Percentiles rank a stretch among this genome's conserved stretches.
phyloP scores from a whole-genome alignment of 2,888 invertebrate genomes.

The Sphinx pinastri region DNA sequence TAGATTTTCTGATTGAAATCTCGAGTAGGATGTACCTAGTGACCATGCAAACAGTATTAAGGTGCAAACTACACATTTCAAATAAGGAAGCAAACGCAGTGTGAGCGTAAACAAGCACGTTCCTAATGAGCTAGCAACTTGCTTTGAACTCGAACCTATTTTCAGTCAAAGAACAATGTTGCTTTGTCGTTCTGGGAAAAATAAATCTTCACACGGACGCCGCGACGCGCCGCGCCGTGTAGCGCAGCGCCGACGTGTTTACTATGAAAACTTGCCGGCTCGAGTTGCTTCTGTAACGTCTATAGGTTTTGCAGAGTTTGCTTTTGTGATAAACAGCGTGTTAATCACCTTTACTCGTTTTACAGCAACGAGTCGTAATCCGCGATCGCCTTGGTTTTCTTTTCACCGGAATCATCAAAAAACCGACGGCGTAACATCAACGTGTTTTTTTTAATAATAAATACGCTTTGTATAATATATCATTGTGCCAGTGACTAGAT shows the following conservation, averaged over 20 bases:
- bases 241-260: constrained; percentile 50
- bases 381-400: neutral
- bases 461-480: too few species aligned
- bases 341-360: constrained; percentile 36
- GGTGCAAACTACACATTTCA: constrained; percentile 28
- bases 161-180: constrained; percentile 70
- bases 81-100: constrained; percentile 51
- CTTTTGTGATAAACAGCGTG: constrained; percentile 43
- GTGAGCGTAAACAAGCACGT: constrained; percentile 51
- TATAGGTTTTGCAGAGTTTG: constrained; percentile 48
- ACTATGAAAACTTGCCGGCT: constrained; percentile 64
- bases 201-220: constrained; percentile 66
- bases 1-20: constrained; percentile 5
- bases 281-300: constrained; percentile 56
- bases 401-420: neutral
- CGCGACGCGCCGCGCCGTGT: constrained; percentile 26
- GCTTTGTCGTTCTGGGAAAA: constrained; percentile 74
- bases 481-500: neutral
- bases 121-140: constrained; percentile 65
- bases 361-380: constrained; percentile 39
- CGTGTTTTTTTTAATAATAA: neutral
- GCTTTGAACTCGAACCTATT: constrained; percentile 72
- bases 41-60: constrained; percentile 20
- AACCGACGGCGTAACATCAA: neutral
- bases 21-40: neutral